Conservation (phyloP, 2,113 vertebrate species). For the Peromyscus leucopus region DNA sequence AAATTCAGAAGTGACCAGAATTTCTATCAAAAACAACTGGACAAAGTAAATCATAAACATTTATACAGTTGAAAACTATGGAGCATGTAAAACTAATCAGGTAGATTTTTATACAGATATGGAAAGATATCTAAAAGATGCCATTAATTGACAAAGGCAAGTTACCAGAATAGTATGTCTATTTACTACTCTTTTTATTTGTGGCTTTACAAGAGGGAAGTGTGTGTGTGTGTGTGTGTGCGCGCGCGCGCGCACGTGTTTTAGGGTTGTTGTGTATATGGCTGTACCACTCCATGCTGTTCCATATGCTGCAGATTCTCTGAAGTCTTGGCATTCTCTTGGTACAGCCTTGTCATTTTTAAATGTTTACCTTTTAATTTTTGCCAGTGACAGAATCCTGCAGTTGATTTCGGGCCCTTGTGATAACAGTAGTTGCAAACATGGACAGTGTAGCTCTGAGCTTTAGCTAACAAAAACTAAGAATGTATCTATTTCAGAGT, state of each 20-base stretch:
- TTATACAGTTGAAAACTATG: not conserved
- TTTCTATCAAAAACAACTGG: slow-evolving; percentile 1
- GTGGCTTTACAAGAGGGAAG: not conserved
- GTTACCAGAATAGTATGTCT: not conserved
- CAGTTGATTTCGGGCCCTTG: not conserved
- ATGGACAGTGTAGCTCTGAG: not conserved
- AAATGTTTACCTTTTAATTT: slow-evolving; percentile 44
- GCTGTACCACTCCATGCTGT: not conserved
- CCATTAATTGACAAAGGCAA: not conserved
- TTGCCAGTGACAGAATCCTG: slow-evolving; percentile 15
- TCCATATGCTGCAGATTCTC: not conserved
- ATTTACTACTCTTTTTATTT: not conserved
- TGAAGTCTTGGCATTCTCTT: not conserved
- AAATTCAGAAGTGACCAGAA: not conserved
- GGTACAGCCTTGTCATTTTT: not conserved
- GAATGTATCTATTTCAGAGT: not conserved
- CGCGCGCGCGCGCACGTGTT: not conserved
- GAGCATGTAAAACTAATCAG: not conserved
- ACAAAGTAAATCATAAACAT: not conserved
- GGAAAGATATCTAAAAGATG: not conserved
- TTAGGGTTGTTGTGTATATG: not conserved
- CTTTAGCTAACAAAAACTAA: slow-evolving; percentile 7
- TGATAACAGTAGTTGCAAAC: not conserved
- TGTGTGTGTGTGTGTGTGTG: not conserved
- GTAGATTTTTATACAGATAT: not conserved